A percentile compares a stretch with the other conserved stretches of the same genome.
Evolutionary conservation across 1,140 invertebrate species (phyloP).

Genomic region (Paraescarpia echinospica): DNA sequence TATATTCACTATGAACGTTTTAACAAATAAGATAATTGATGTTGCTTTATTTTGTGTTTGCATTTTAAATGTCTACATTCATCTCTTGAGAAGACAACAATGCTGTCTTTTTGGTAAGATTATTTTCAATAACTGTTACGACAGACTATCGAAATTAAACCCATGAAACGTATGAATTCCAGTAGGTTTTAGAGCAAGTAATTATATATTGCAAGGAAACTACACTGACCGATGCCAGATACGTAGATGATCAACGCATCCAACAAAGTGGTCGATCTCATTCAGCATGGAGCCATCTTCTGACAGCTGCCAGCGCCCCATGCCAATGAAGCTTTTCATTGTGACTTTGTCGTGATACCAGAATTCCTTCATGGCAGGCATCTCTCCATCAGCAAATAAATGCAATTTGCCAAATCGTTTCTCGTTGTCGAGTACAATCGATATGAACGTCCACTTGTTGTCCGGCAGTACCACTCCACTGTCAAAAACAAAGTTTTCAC

Average conservation of each 20-base stretch:
- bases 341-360: not conserved
- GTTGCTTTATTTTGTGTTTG: no score
- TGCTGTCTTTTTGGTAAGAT: not conserved
- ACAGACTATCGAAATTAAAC: not conserved
- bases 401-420: not conserved
- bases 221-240: slow-evolving; percentile 7
- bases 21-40: no score
- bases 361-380: not conserved
- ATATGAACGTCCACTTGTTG: not conserved
- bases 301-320: slow-evolving; percentile 17
- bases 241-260: not conserved
- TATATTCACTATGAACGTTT: not conserved
- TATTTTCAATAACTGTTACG: not conserved
- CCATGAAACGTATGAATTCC: not conserved
- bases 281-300: not conserved
- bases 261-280: not conserved
- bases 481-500: not conserved
- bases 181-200: not conserved
- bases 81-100: not conserved
- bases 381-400: not conserved
- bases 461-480: not conserved
- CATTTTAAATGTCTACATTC: not conserved
- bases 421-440: not conserved
- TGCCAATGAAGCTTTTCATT: not conserved
- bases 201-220: not conserved